These are phyloP conservation scores for Sturnus vulgaris DNA, from an alignment of 2,113 vertebrate genomes.

Conservation along the genomic window DNA sequence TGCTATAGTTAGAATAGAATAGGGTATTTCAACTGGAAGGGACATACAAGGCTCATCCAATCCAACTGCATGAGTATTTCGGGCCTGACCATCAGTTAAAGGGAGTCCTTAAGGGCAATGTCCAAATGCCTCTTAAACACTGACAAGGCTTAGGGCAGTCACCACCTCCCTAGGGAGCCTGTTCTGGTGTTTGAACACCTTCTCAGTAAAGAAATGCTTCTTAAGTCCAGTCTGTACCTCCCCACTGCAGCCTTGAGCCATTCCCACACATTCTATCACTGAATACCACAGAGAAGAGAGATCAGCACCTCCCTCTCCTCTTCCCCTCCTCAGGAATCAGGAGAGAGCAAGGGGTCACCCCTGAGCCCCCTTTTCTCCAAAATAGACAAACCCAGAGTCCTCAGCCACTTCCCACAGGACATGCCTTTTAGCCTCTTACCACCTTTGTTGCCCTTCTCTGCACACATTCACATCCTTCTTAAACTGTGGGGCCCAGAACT, in stretches of 20 bases:
- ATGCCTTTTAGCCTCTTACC: background rate
- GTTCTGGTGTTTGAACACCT: background rate
- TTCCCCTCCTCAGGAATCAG: background rate
- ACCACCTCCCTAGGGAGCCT: background rate
- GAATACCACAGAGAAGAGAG: too few species aligned
- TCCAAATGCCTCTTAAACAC: background rate
- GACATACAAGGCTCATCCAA: background rate
- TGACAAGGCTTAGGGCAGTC: background rate
- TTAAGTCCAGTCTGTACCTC: background rate
- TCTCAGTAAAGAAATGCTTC: background rate
- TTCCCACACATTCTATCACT: too few species aligned
- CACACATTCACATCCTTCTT: background rate
- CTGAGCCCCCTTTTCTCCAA: background rate
- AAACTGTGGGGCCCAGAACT: background rate
- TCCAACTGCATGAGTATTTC: too few species aligned
- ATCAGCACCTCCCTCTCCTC: background rate
- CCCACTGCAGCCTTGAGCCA: background rate
- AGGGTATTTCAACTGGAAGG: background rate
- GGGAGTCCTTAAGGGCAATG: rapidly evolving
- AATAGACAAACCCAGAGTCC: background rate
- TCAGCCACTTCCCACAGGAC: background rate
- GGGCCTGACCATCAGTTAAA: background rate
- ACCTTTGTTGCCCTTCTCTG: background rate
- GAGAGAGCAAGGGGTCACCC: background rate
- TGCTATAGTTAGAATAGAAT: background rate